Percentiles rank a stretch among this genome's conserved stretches.
These are phyloP conservation scores for Pedicia rivosa DNA, from an alignment of 2,888 invertebrate species.

Conservation along the genomic window DNA sequence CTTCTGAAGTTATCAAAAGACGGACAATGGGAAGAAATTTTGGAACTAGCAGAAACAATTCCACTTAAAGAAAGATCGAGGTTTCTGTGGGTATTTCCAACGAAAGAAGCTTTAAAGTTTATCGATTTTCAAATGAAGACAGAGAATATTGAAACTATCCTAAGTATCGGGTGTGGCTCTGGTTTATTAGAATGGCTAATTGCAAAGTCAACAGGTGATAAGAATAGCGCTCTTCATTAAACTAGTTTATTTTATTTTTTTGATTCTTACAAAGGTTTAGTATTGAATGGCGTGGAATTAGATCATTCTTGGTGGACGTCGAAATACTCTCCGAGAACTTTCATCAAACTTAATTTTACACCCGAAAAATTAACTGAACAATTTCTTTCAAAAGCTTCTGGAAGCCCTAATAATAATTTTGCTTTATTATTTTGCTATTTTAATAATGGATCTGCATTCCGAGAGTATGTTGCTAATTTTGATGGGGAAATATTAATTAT, in stretches of 20 bases:
- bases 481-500: constrained; percentile 50
- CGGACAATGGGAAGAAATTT: too few species aligned
- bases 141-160: constrained; percentile 33
- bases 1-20: too few species aligned
- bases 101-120: constrained; percentile 42
- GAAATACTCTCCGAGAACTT: constrained; percentile 54
- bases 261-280: too few species aligned
- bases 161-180: constrained; percentile 65
- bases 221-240: too few species aligned
- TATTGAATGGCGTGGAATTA: constrained; percentile 55
- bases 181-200: constrained; percentile 74
- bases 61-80: constrained; percentile 29
- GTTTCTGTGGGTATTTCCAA: constrained; percentile 62
- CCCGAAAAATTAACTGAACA: constrained; percentile 20
- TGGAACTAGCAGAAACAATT: constrained; percentile 18
- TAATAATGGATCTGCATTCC: constrained; percentile 52
- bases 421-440: constrained; percentile 70
- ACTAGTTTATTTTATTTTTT: too few species aligned
- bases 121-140: constrained; percentile 33
- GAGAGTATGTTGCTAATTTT: constrained; percentile 46
- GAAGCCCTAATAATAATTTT: constrained; percentile 15
- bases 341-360: constrained; percentile 46
- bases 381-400: constrained; percentile 22
- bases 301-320: constrained; percentile 68
- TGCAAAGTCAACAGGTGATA: too few species aligned